Conservation (phyloP, 2,888 invertebrate genomes). For the Peribatodes rhomboidaria region DNA sequence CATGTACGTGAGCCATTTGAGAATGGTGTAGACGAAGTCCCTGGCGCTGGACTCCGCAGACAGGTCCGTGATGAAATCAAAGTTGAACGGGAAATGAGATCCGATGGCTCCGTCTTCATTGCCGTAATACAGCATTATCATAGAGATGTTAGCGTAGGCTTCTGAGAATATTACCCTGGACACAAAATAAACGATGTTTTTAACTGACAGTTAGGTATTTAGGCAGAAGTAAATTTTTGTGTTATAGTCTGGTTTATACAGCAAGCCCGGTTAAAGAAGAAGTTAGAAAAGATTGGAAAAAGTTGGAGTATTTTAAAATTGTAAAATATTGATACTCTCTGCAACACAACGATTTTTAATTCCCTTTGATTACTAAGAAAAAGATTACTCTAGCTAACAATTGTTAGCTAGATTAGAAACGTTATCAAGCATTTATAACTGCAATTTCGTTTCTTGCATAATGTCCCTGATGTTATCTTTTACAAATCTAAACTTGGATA, state of each 20-base stretch:
- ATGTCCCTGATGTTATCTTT: no score
- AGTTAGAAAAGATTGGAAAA: no score
- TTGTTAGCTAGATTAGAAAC: no score
- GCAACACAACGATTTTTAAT: no score
- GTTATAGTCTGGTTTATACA: no score
- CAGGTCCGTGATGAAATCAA: slow-evolving; percentile 85
- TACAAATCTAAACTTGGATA: background rate
- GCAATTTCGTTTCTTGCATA: no score
- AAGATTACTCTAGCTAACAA: no score
- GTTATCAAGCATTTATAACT: no score
- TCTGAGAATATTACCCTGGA: slow-evolving; percentile 87
- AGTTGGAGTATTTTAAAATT: no score
- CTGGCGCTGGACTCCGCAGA: slow-evolving; percentile 75
- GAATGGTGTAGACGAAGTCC: slow-evolving; percentile 80
- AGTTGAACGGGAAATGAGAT: slow-evolving; percentile 89
- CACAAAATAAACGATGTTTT: slow-evolving; percentile 41
- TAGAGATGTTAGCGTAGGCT: slow-evolving; percentile 84
- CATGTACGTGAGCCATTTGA: slow-evolving; percentile 87
- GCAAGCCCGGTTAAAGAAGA: no score
- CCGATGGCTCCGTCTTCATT: slow-evolving; percentile 73
- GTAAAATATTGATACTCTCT: no score
- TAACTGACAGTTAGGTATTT: background rate
- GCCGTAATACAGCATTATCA: slow-evolving; percentile 88
- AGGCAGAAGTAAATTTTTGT: background rate
- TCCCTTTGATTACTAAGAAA: no score